Percentiles rank a stretch among this genome's conserved stretches.
phyloP scores from a whole-genome alignment of 2,797 vertebrate genomes.

The Catharus ustulatus region DNA sequence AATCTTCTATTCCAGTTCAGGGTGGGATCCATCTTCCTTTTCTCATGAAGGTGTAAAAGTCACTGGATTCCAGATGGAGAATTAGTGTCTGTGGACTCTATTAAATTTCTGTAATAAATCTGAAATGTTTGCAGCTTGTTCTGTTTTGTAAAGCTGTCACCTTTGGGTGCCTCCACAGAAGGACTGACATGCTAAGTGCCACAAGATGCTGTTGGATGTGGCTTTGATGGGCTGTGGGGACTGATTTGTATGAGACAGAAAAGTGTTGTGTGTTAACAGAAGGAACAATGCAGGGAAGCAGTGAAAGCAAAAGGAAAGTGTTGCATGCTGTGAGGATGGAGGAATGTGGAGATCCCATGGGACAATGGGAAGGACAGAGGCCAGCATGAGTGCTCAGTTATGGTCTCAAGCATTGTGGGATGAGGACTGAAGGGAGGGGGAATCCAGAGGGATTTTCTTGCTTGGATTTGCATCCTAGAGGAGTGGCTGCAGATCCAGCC shows the following conservation, averaged over 20 bases:
- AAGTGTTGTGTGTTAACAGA: not conserved
- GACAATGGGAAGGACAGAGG: not conserved
- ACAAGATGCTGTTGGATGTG: not conserved
- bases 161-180: not conserved
- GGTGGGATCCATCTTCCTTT: not conserved
- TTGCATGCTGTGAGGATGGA: not conserved
- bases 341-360: not conserved
- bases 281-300: not conserved
- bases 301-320: constrained; percentile 11
- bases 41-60: constrained; percentile 32
- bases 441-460: not conserved
- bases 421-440: not conserved
- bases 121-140: not conserved
- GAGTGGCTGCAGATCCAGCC: not conserved
- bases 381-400: not conserved
- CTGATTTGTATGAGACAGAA: not conserved
- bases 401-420: not conserved
- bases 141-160: not conserved
- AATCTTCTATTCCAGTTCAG: not conserved
- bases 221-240: not conserved
- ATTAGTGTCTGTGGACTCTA: not conserved
- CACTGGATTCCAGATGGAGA: constrained; percentile 39
- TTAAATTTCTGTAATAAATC: constrained; percentile 32
- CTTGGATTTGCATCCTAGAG: not conserved
- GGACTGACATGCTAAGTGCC: not conserved